Base-by-base conservation (phyloP, 2,113 vertebrate genomes). In the Campylorhamphus procurvoides region DNA sequence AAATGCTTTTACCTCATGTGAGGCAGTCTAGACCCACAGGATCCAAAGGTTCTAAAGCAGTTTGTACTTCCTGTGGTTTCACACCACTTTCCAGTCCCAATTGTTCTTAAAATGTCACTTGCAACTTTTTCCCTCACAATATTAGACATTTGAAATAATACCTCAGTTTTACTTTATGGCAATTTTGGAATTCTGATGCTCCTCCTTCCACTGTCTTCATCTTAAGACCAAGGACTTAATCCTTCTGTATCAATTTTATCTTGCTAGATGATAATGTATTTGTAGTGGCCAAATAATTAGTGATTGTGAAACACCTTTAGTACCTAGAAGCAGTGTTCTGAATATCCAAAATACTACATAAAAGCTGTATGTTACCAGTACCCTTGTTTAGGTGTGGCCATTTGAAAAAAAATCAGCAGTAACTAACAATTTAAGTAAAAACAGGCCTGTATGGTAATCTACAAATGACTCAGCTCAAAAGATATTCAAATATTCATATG, bases 341-440 rank as follows among this genome's bases (percentile, higher is more conserved):
- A 66, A 56, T 66, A 60, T 31, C 37, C 66, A 49, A 90, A 92
- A 23, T 10, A 50, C 20, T 58, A 10, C 3, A 58, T 33, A 42
- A 77, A 75, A 77, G 3, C 35, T n/a, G 3, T n/a, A 18, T 28
- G 9, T n/a, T 73, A 46, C 22, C 64, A 40, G 14, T 28, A 47
- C 4, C 10, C 17, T 73, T 64, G 18, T 52, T 87, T 39, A 74
- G 19, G 39, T 40, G 18, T 74, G 25, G 25, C 33, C 35, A 69
- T 63, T 68, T 83, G 22, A 83, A 95, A 78, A 96, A 64, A 47
- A 94, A 60, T 84, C 58, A 93, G 68, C 52, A 75, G 22, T 80
- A 90, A 64, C 33, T 60, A 37, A 75, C 68, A 87, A 77, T 27
- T 69, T 44, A 58, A 89, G 66, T 86, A 91, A 82, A 95, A 96